Conservation (phyloP, 2,797 vertebrate genomes). For the Ibycter americanus region DNA sequence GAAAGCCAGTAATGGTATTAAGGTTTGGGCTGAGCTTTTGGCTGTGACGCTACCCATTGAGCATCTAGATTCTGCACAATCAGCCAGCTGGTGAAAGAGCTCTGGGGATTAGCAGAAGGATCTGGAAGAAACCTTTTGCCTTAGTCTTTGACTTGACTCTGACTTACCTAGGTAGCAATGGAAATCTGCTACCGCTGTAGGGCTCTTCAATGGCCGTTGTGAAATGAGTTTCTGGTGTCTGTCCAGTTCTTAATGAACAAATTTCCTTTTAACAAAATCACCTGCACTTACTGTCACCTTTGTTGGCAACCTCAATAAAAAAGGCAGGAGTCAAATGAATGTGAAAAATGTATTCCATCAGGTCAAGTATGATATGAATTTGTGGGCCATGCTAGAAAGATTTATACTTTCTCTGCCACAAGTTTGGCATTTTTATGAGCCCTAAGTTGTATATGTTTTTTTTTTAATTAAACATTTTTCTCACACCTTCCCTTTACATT, state of each 20-base stretch:
- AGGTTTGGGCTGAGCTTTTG: neutral
- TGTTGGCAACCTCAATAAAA: neutral
- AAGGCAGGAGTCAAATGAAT: neutral
- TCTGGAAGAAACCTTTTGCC: neutral
- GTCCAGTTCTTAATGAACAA: constrained; percentile 17
- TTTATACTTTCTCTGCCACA: neutral
- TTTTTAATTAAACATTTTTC: constrained; percentile 33
- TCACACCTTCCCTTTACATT: neutral
- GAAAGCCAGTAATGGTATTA: neutral
- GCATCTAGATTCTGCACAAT: neutral
- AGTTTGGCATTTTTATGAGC: constrained; percentile 19
- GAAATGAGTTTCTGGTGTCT: constrained; percentile 28
- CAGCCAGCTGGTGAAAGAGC: neutral
- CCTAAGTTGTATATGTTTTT: neutral
- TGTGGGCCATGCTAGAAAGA: neutral
- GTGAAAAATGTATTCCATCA: neutral
- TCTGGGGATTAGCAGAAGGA: neutral
- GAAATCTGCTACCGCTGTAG: neutral
- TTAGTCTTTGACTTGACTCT: neutral
- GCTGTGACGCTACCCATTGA: neutral
- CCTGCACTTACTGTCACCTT: neutral
- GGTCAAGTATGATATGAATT: constrained; percentile 4
- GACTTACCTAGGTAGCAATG: neutral
- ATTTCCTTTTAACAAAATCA: constrained; percentile 29
- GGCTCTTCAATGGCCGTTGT: neutral